These are phyloP conservation scores for Kuschelorhynchus macadamiae DNA, from an alignment of 2,888 invertebrate species.

Conservation along the genomic window DNA sequence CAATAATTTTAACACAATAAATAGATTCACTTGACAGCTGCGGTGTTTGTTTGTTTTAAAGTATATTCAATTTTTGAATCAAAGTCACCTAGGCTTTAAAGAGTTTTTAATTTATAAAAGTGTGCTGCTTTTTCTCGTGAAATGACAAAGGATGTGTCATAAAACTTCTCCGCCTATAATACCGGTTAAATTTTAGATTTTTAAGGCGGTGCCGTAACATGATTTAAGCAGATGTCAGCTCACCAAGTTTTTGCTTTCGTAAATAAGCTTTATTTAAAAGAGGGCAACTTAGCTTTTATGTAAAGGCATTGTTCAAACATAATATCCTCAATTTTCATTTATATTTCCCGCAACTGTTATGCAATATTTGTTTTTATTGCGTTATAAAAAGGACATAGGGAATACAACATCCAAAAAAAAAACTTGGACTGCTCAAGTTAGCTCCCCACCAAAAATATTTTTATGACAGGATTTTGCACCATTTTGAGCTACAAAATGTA, in stretches of 20 bases:
- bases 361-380: no score
- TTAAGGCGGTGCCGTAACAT: slow-evolving; percentile 32
- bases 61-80: slow-evolving; percentile 43
- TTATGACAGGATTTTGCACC: no score
- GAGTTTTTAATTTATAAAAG: slow-evolving; percentile 52
- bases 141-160: slow-evolving; percentile 33
- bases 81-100: slow-evolving; percentile 47
- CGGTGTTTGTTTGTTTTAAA: slow-evolving; percentile 41
- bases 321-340: no score
- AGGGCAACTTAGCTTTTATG: no score
- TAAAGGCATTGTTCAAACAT: no score
- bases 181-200: slow-evolving; percentile 44
- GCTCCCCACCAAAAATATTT: no score
- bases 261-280: slow-evolving; percentile 10
- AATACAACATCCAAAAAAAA: no score
- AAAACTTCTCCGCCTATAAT: slow-evolving; percentile 42
- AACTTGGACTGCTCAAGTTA: no score
- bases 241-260: slow-evolving; percentile 22
- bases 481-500: no score
- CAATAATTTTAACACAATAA: slow-evolving; percentile 40
- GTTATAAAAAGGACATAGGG: no score
- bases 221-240: slow-evolving; percentile 40
- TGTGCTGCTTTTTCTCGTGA: slow-evolving; percentile 42
- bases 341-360: no score
- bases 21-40: slow-evolving; percentile 48